Evolutionary conservation across 2,797 vertebrate species (phyloP).

Genomic region (Enteromius anoplus): DNA sequence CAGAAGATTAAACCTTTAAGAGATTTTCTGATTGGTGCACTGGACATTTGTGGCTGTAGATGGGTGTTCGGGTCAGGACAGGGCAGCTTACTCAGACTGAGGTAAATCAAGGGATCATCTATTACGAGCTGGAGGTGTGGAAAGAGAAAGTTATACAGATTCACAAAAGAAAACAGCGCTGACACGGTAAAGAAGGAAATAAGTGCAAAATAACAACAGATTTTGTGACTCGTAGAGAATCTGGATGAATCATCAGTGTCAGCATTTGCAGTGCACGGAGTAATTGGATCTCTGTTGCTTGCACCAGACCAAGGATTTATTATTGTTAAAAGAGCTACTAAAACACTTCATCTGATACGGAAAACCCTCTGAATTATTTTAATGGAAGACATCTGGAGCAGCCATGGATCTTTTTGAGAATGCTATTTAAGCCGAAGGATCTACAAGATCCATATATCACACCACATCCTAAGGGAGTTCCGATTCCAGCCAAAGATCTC

Average conservation of each 20-base stretch:
- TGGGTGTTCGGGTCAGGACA: constrained; percentile 2
- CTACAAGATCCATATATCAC: neutral
- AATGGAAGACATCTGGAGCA: neutral
- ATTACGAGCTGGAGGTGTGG: neutral
- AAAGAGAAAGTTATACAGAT: neutral
- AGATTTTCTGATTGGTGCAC: constrained; percentile 15
- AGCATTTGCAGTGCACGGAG: neutral
- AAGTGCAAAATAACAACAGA: neutral
- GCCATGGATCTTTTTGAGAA: neutral
- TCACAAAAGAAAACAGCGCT: neutral
- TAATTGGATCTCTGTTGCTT: constrained; percentile 23
- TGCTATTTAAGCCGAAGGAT: neutral
- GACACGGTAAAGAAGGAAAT: neutral
- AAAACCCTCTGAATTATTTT: neutral
- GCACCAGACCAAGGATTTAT: neutral
- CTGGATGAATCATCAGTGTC: neutral
- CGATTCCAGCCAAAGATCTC: neutral
- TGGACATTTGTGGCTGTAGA: neutral
- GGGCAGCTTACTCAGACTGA: constrained; percentile 15
- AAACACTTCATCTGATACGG: neutral
- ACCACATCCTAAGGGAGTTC: neutral
- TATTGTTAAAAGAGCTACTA: constrained; percentile 8
- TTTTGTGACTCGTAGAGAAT: neutral
- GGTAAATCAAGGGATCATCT: constrained; percentile 31
- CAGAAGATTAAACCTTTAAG: constrained; percentile 1